phyloP scores from a whole-genome alignment of 2,888 invertebrate species.

The Nomada ruficornis region DNA sequence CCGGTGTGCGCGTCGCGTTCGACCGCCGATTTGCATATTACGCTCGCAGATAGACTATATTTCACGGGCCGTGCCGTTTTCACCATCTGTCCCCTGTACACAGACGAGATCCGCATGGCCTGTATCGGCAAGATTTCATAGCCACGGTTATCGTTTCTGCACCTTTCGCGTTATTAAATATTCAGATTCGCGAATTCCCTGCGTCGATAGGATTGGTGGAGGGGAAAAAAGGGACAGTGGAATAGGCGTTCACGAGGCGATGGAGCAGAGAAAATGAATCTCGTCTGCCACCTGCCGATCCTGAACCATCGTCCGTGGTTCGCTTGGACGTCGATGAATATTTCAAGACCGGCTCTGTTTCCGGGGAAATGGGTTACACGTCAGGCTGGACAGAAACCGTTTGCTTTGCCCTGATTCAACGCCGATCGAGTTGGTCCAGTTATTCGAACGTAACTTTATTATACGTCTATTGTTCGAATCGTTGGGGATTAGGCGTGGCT shows the following conservation, averaged over 20 bases:
- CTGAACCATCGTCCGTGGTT: not conserved
- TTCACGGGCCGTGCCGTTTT: conserved; percentile 51
- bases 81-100: conserved; percentile 48
- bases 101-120: conserved; percentile 8
- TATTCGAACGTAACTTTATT: not conserved
- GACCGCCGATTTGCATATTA: conserved; percentile 78
- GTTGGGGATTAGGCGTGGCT: not conserved
- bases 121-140: conserved; percentile 18
- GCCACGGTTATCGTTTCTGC: conserved; percentile 4
- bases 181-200: conserved; percentile 23
- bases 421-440: not conserved
- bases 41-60: conserved; percentile 54
- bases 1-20: conserved; percentile 63
- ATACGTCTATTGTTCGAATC: not conserved
- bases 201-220: not conserved
- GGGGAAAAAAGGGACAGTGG: not conserved
- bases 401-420: conserved; percentile 7
- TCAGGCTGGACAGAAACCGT: not conserved
- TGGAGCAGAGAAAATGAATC: conserved; percentile 34
- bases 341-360: conserved; percentile 11
- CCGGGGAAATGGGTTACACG: conserved; percentile 6
- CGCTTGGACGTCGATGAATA: conserved; percentile 23
- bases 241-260: conserved; percentile 29
- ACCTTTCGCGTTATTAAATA: conserved; percentile 31
- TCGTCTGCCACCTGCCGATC: conserved; percentile 19